Base-by-base conservation (phyloP, 2,888 invertebrate genomes). In the Boloria euphrosyne region DNA sequence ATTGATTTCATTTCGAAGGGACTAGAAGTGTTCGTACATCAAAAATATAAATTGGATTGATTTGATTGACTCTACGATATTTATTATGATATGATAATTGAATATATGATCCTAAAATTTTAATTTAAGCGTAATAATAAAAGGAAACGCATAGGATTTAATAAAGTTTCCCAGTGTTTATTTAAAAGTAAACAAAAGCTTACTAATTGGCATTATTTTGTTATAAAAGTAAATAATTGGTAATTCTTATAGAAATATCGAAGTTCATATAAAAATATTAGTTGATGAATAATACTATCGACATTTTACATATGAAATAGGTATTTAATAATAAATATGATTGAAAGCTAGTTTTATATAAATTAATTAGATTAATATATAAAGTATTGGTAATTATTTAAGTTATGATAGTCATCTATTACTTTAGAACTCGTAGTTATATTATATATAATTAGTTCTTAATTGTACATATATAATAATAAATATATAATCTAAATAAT, bases 401-500 rank as follows among this genome's bases (percentile, higher is more conserved):
- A 22, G 3, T 55, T 55, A 55, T 55, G n/a, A 55, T 57, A 57
- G 46, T 57, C 14, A 44, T 44, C 10, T 57, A 57, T 57, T 57
- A 57, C 22, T 57, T 22, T 62, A 65, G 6, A n/a, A n/a, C n/a
- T n/a, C n/a, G n/a, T 10, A 62, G 16, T 43, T 63, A 53, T 59
- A 58, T 66, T 66, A 63, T 63, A 65, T 38, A 60, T 65, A 66
- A 66, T 68, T 63, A 61, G 51, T 68, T 61, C 70, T 70, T 70
- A 22, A 22, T 22, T 22, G 22, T 22, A 22, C 22, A 22, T 22
- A 22, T 22, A 66, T 43, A 49, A n/a, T 63, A 49, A 63, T 68
- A 70, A 63, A 66, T 68, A 58, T 57, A n/a, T 22, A 7, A 2
- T 38, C 31, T 38, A 38, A 2, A 38, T 38, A 38, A 38, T 10